phyloP scores from a whole-genome alignment of 2,888 invertebrate species.

The Epicampocera succincta region DNA sequence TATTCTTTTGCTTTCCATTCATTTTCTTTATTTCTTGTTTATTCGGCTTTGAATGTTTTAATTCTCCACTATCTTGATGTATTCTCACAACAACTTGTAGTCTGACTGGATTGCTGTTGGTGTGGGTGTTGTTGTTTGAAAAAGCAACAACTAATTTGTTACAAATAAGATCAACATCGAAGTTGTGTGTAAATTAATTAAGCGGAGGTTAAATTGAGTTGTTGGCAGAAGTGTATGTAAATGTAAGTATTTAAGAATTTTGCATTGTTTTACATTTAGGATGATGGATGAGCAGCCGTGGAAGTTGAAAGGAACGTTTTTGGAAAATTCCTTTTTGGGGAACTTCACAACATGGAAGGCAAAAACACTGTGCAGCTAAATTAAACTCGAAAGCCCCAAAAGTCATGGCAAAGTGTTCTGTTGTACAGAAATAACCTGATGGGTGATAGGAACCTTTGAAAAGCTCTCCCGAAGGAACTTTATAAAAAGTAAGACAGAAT shows the following conservation, averaged over 20 bases:
- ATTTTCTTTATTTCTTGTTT: conserved; percentile 13
- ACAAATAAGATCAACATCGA: conserved; percentile 22
- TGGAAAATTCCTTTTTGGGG: too few relatives aligned
- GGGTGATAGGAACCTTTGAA: too few relatives aligned
- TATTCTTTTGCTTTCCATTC: conserved; percentile 2
- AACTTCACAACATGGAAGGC: too few relatives aligned
- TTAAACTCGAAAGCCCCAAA: too few relatives aligned
- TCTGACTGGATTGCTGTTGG: not conserved
- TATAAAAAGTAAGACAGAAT: too few relatives aligned
- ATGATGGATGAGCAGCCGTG: conserved; percentile 7
- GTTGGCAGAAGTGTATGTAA: not conserved
- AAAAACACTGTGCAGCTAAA: too few relatives aligned
- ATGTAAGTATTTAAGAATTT: conserved; percentile 4
- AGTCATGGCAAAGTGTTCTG: too few relatives aligned
- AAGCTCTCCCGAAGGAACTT: too few relatives aligned
- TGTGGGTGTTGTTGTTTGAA: conserved; percentile 3
- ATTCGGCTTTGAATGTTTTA: conserved; percentile 44
- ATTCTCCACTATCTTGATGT: conserved; percentile 45
- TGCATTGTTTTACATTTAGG: not conserved
- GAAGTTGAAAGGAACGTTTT: too few relatives aligned
- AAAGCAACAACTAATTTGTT: too few relatives aligned
- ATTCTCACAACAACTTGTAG: conserved; percentile 14
- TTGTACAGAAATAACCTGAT: too few relatives aligned
- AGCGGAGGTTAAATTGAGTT: not conserved
- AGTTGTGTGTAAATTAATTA: conserved; percentile 1